Percentiles rank a stretch among this genome's conserved stretches.
Evolutionary conservation across 2,113 vertebrate species (phyloP).

Genomic region (Hirundichthys speculiger): DNA sequence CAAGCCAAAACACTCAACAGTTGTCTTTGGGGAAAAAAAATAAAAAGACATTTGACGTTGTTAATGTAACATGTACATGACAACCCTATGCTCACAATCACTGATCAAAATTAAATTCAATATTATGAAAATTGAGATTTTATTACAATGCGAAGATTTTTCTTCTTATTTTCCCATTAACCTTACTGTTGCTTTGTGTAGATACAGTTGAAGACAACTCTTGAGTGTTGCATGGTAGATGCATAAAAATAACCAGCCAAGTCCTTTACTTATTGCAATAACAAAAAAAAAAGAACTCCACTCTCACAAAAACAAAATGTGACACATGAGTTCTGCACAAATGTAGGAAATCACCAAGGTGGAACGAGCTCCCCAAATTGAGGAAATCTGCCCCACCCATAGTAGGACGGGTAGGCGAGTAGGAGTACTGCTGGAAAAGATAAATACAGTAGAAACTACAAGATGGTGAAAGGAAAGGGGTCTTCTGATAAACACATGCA

Average conservation of each 20-base stretch:
- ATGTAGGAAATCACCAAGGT: conserved; percentile 5
- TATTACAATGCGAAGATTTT: too few relatives aligned
- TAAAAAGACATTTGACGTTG: too few relatives aligned
- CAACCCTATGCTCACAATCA: too few relatives aligned
- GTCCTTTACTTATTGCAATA: not conserved
- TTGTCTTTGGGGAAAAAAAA: conserved; percentile 19
- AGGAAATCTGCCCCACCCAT: conserved; percentile 29
- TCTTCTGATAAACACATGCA: conserved; percentile 40
- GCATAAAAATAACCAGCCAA: not conserved
- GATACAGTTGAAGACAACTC: too few relatives aligned
- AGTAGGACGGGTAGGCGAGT: conserved; percentile 3
- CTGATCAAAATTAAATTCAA: too few relatives aligned
- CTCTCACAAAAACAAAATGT: too few relatives aligned
- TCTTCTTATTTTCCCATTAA: too few relatives aligned
- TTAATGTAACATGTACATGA: not conserved
- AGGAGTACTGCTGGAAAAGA: conserved; percentile 28
- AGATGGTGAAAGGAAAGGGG: conserved; percentile 32
- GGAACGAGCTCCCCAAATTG: conserved; percentile 24
- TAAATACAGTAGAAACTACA: conserved; percentile 23
- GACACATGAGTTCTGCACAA: too few relatives aligned
- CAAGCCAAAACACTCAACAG: conserved; percentile 34
- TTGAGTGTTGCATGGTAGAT: conserved; percentile 23
- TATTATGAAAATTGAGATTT: too few relatives aligned
- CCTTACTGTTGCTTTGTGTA: too few relatives aligned
- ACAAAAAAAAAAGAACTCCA: not conserved